A percentile compares a stretch with the other conserved stretches of the same genome.
These are phyloP conservation scores for Pempheris klunzingeri DNA, from an alignment of 2,797 vertebrate genomes.

Conservation along the genomic window DNA sequence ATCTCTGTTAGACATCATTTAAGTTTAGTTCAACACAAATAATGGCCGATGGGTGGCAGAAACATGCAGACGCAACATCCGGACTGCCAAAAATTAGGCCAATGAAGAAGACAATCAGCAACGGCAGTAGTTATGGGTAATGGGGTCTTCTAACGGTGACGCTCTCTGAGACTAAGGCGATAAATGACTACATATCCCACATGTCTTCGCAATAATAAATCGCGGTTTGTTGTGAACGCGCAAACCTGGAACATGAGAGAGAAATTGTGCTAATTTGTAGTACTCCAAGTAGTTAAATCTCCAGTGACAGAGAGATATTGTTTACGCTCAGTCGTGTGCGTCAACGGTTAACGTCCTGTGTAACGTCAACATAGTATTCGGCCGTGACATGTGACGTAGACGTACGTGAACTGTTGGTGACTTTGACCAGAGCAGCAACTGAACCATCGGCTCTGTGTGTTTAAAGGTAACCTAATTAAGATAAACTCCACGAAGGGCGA, in stretches of 20 bases:
- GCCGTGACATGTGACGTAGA: background rate
- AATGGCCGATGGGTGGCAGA: background rate
- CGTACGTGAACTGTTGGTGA: background rate
- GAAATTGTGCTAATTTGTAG: fast-evolving
- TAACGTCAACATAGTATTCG: background rate
- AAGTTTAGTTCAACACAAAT: background rate
- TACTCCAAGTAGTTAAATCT: background rate
- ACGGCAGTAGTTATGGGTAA: conserved; percentile 24
- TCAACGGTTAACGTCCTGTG: background rate
- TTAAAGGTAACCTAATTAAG: background rate
- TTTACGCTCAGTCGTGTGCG: too few relatives aligned
- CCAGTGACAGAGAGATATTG: too few relatives aligned
- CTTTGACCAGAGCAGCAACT: background rate
- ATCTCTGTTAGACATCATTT: background rate
- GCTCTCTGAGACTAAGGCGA: fast-evolving
- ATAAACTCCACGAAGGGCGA: too few relatives aligned
- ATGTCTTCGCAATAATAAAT: fast-evolving
- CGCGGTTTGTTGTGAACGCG: background rate
- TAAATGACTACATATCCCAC: conserved; percentile 48
- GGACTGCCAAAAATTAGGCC: fast-evolving
- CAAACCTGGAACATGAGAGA: background rate
- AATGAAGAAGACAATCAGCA: conserved; percentile 1
- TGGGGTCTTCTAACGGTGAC: background rate
- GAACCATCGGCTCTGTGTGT: background rate
- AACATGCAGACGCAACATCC: fast-evolving